Evolutionary conservation across 2,797 vertebrate genomes (phyloP).

Genomic region (Margarornis squamiger): DNA sequence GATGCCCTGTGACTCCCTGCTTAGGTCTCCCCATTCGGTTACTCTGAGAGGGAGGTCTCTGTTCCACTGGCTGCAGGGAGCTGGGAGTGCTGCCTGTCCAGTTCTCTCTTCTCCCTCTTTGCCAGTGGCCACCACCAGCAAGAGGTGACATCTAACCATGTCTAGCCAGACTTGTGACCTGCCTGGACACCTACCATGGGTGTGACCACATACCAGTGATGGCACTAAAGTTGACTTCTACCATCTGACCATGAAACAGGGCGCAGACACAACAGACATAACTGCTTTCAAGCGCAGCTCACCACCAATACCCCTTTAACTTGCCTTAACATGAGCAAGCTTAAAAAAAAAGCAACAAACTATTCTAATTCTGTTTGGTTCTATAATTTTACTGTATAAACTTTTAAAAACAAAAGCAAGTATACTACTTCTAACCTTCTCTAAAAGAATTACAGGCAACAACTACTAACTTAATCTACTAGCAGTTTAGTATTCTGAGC

Average conservation of each 20-base stretch:
- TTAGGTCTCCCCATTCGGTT: neutral
- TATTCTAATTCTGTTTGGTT: neutral
- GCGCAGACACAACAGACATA: neutral
- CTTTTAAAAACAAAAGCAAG: neutral
- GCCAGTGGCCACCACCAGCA: neutral
- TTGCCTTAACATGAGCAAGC: neutral
- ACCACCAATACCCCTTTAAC: neutral
- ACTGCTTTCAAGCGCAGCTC: neutral
- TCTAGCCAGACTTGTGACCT: neutral
- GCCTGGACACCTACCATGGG: neutral
- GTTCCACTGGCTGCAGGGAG: fast-evolving
- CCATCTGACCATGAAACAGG: fast-evolving
- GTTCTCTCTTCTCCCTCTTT: neutral
- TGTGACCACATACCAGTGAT: fast-evolving
- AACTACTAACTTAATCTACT: neutral
- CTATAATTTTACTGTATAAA: neutral
- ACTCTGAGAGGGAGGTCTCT: neutral
- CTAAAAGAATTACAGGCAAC: neutral
- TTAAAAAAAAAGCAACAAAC: neutral
- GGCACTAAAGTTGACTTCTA: neutral
- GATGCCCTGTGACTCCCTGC: neutral
- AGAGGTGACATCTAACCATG: neutral
- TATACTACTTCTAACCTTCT: neutral
- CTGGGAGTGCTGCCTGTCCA: neutral
- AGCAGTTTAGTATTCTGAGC: neutral